Evolutionary conservation across 2,113 vertebrate species (phyloP), one percentile per base, ranked within the genome.

Genomic region (Thoracochromis brauschi): DNA sequence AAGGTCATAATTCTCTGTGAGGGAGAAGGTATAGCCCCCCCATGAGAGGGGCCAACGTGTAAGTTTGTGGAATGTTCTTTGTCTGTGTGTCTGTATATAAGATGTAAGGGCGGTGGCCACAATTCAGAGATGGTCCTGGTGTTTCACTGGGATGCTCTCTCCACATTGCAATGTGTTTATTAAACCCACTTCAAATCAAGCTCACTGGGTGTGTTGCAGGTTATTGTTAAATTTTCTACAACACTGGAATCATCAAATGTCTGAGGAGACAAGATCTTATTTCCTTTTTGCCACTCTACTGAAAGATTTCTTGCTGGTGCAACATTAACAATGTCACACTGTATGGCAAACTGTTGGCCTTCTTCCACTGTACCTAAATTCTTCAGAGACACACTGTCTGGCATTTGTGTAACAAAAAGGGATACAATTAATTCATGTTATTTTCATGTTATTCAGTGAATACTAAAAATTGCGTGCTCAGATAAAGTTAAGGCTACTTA

Each of bases 301-400:
- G 5, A 19, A 24, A 97, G 90, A 2, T 14, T 8, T 4, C 0
- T 4, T 9, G 33, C 47, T 4, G 96, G 96, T 1, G 83, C 91
- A 1, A 94, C 51, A 54, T 53, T 53, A 53, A 21, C 9, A 53
- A 21, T 2, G 26, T 89, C 85, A 90, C 96, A 97, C 21, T 2
- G 1, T 21, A 97, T 14, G 3, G 0, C 1, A 49, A 93, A 85
- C 2, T 19, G 6, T 8, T 19, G 0, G 0, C 91, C 91, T 40
- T 91, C 93, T 0, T 29, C 19, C 40, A 93, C 11, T 35, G 5
- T 7, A 9, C 40, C 0, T 42, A 13, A 42, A 42, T 42, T 42
- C 40, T 9, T 21, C n/a, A 96, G n/a, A 2, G 83, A 87, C n/a
- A 95, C 93, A 14, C 4, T 81, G 19, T 92, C 86, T 8, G 95